Evolutionary conservation across 2,113 vertebrate species (phyloP), one percentile per base, ranked within the genome.

Genomic region (Chaetura pelagica): DNA sequence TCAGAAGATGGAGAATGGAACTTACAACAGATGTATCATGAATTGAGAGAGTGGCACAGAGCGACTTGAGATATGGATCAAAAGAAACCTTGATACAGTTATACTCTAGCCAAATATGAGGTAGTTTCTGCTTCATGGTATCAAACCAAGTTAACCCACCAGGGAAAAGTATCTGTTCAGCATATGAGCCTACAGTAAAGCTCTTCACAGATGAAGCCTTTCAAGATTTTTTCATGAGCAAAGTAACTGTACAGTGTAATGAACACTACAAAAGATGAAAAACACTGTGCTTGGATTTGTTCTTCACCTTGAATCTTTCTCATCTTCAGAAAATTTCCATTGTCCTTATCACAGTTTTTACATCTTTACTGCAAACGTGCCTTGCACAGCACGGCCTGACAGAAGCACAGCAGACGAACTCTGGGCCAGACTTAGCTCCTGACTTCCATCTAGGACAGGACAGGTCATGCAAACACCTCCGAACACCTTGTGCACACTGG

Each of bases 241-340:
- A 3, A 6, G 4, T 1, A 32, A 9, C 64, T 0, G 46, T 27
- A 42, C 34, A 1, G 15, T 0, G 17, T 0, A 49, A 8, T 29
- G 6, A 23, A 4, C 26, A 38, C 3, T 17, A 54, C 23, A 14
- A 46, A 30, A 69, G 42, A 57, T 15, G 29, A 12, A 75, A 62
- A 3, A 15, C 4, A 17, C 1, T 21, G 6, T 10, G 15, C 32
- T 69, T 57, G 69, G 29, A 12, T 74, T 67, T 40, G 7, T 42
- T 85, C 54, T 67, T 46, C 44, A 48, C 10, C 23, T 4, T 38
- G 38, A 66, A 54, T 24, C n/a, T 40, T 59, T 40, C 52, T 6
- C 29, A 11, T 7, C 19, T 72, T 38, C 22, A 10, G 29, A 67
- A 79, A 34, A 29, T 54, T 46, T 48, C 42, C 64, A 21, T n/a